Evolutionary conservation across 2,113 vertebrate genomes (phyloP).

Genomic region (Hystrix cristata): DNA sequence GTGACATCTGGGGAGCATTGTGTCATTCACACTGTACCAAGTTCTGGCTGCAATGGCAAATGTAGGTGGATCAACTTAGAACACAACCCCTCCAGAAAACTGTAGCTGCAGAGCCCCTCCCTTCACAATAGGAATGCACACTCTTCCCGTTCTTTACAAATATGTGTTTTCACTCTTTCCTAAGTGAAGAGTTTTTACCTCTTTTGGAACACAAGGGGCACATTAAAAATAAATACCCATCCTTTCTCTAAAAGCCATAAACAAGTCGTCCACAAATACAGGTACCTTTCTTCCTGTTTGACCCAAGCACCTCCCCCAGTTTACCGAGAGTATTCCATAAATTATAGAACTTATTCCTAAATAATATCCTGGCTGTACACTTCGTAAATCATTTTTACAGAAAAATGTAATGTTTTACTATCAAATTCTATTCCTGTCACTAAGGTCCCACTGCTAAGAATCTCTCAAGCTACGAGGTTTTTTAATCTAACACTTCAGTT

Average conservation of each 20-base stretch:
- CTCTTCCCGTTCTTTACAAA: neutral
- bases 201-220: neutral
- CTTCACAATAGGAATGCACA: neutral
- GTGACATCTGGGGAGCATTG: conserved; percentile 79
- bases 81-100: conserved; percentile 57
- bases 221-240: neutral
- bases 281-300: neutral
- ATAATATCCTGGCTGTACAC: neutral
- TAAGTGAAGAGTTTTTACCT: neutral
- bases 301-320: neutral
- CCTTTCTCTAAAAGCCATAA: neutral
- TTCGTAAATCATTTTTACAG: conserved; percentile 27
- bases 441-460: neutral
- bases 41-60: conserved; percentile 69
- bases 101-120: neutral
- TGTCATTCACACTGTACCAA: conserved; percentile 66
- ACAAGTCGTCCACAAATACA: neutral
- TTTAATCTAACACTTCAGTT: neutral
- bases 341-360: neutral
- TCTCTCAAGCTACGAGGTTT: neutral
- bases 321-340: neutral
- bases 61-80: conserved; percentile 58
- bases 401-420: conserved; percentile 34
- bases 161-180: neutral
- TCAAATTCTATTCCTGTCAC: neutral